Evolutionary conservation across 1,140 invertebrate genomes (phyloP).

Genomic region (Polyergus mexicanus): DNA sequence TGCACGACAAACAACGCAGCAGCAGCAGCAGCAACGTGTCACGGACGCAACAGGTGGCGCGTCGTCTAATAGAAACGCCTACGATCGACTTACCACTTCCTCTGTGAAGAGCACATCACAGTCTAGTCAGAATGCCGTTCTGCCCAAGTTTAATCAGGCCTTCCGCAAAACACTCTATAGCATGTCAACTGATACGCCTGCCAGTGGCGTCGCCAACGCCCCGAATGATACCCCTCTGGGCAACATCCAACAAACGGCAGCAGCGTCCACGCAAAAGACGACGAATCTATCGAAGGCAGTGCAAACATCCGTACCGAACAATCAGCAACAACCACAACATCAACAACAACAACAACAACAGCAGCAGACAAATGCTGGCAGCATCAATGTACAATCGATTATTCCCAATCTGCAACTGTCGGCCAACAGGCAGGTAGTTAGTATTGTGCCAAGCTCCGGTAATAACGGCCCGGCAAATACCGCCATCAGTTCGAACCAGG

Average conservation of each 20-base stretch:
- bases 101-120: constrained; percentile 74
- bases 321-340: constrained; percentile 59
- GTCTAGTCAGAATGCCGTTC: constrained; percentile 85
- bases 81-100: constrained; percentile 72
- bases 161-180: constrained; percentile 89
- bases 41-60: neutral
- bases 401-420: constrained; percentile 83
- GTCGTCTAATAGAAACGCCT: constrained; percentile 72
- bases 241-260: constrained; percentile 53
- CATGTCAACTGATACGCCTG: constrained; percentile 78
- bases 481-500: constrained; percentile 58
- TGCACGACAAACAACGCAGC: constrained; percentile 70
- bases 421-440: constrained; percentile 80
- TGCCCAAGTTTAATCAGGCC: constrained; percentile 93
- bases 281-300: constrained; percentile 83
- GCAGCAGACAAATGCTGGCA: constrained; percentile 46
- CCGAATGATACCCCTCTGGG: constrained; percentile 38
- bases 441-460: constrained; percentile 80
- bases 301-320: constrained; percentile 81
- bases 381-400: constrained; percentile 80
- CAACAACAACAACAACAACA: constrained; percentile 66
- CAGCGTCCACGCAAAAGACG: constrained; percentile 73
- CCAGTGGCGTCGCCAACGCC: constrained; percentile 68
- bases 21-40: constrained; percentile 37
- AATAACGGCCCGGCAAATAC: constrained; percentile 66